Evolutionary conservation across 2,888 invertebrate genomes (phyloP).

Genomic region (Epinotia ramella): DNA sequence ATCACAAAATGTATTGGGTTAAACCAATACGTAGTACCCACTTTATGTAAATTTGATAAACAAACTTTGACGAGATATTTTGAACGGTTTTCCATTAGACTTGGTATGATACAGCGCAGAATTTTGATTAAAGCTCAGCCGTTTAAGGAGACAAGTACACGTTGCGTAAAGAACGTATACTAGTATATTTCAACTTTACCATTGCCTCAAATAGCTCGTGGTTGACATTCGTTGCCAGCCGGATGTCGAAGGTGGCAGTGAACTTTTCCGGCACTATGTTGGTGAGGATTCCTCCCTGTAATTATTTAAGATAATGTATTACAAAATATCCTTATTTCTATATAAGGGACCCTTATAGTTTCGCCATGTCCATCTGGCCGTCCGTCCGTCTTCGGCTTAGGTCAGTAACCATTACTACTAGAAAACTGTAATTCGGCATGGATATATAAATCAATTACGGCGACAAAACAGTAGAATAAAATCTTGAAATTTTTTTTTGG

Average conservation of each 20-base stretch:
- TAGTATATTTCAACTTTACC: slow-evolving; percentile 62
- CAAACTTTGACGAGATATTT: neutral
- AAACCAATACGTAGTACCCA: neutral
- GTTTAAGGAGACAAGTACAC: neutral
- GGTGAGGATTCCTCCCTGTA: slow-evolving; percentile 93
- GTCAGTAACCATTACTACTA: no score
- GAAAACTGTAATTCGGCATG: no score
- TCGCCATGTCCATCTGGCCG: no score
- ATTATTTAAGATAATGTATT: slow-evolving; percentile 8
- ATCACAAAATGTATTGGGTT: neutral
- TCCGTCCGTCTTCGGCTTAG: no score
- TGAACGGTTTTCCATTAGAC: neutral
- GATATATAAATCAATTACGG: no score
- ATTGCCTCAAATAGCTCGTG: slow-evolving; percentile 86
- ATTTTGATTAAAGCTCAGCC: neutral
- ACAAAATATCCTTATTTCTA: no score
- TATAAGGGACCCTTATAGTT: no score
- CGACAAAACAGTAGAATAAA: no score
- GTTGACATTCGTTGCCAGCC: slow-evolving; percentile 87
- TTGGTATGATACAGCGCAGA: neutral
- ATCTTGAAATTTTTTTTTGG: no score
- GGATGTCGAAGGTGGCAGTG: slow-evolving; percentile 89
- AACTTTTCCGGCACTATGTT: slow-evolving; percentile 95
- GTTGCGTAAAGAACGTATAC: neutral
- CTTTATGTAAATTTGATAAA: neutral